Evolutionary conservation across 2,113 vertebrate species (phyloP).

Genomic region (Fregetta grallaria): DNA sequence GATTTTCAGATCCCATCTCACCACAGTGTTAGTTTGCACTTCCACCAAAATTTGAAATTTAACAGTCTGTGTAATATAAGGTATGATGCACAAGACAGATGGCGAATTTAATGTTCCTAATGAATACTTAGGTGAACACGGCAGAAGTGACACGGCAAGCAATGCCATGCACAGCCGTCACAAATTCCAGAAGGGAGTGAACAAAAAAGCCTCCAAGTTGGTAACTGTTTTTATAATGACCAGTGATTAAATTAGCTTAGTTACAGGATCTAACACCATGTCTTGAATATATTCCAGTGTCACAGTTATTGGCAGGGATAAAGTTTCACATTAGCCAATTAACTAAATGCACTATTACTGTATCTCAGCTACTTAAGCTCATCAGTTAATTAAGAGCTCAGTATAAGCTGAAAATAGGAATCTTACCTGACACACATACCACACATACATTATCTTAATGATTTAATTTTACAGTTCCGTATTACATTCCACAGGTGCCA

Average conservation of each 20-base stretch:
- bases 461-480: neutral
- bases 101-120: neutral
- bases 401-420: slow-evolving; percentile 55
- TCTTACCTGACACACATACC: slow-evolving; percentile 50
- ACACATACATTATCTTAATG: slow-evolving; percentile 45
- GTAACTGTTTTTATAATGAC: slow-evolving; percentile 3
- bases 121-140: neutral
- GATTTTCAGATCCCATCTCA: neutral
- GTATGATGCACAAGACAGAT: neutral
- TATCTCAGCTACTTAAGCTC: slow-evolving; percentile 64
- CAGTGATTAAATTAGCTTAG: slow-evolving; percentile 32
- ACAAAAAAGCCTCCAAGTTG: neutral
- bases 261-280: slow-evolving; percentile 1
- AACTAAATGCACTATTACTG: slow-evolving; percentile 64
- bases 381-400: slow-evolving; percentile 68
- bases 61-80: neutral
- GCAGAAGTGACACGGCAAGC: neutral
- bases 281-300: slow-evolving; percentile 54
- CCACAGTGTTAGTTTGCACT: neutral
- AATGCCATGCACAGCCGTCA: neutral
- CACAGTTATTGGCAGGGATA: slow-evolving; percentile 53
- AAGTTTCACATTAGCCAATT: slow-evolving; percentile 64
- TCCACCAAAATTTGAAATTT: neutral
- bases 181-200: neutral
- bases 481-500: neutral